A percentile compares a stretch with the other conserved stretches of the same genome.
Evolutionary conservation across 2,113 vertebrate genomes (phyloP).

Genomic region (Ctenomys sociabilis): DNA sequence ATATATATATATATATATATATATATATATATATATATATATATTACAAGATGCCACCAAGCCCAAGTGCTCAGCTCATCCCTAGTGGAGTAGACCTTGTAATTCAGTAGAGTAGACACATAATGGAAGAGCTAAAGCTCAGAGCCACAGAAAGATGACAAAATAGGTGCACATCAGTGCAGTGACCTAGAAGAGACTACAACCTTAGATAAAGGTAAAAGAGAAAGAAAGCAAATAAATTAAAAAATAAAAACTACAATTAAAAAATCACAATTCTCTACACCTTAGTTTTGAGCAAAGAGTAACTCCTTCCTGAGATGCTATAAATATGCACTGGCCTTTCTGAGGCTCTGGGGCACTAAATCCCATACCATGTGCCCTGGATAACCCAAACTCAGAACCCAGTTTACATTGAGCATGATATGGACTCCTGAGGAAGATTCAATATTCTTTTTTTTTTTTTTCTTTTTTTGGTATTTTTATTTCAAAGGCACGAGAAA

Average conservation of each 20-base stretch:
- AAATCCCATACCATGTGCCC: accelerated
- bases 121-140: not conserved
- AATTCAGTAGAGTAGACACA: not conserved
- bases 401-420: accelerated
- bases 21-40: no score
- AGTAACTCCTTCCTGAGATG: not conserved
- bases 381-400: not conserved
- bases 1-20: no score
- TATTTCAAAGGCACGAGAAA: not conserved
- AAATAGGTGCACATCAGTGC: not conserved
- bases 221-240: not conserved
- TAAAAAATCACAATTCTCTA: not conserved
- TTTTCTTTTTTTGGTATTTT: not conserved
- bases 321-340: not conserved
- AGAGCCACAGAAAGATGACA: not conserved
- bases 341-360: accelerated
- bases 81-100: not conserved
- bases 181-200: no score
- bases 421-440: not conserved
- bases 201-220: not conserved
- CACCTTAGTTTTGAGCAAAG: accelerated
- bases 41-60: not conserved
- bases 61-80: not conserved
- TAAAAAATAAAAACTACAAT: no score
- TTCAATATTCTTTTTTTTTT: accelerated